A percentile compares a stretch with the other conserved stretches of the same genome.
Evolutionary conservation across 2,113 vertebrate genomes (phyloP).

Genomic region (Micromys minutus): DNA sequence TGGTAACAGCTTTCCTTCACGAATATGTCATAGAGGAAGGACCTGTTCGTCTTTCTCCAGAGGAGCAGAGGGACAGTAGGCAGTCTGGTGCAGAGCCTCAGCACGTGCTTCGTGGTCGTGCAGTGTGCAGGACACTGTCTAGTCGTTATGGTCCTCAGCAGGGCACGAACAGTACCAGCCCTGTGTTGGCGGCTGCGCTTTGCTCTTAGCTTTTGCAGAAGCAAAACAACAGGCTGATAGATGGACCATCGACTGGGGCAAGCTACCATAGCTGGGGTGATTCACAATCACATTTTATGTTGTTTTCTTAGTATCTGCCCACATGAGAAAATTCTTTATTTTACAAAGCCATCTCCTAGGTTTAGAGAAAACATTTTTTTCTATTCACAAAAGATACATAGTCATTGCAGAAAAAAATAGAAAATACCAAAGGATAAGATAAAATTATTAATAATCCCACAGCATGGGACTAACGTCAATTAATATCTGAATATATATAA

Average conservation of each 20-base stretch:
- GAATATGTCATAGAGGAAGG: not conserved
- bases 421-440: slow-evolving; percentile 49
- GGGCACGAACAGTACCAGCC: not conserved
- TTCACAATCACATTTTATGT: not conserved
- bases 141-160: no score
- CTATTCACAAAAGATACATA: not conserved
- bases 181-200: not conserved
- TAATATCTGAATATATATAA: not conserved
- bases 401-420: not conserved
- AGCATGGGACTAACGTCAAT: not conserved
- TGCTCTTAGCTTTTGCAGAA: not conserved
- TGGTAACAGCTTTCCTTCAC: not conserved
- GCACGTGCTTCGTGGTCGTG: rapidly evolving
- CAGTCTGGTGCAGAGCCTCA: not conserved
- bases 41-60: not conserved
- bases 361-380: not conserved
- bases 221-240: not conserved
- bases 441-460: slow-evolving; percentile 8
- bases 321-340: not conserved
- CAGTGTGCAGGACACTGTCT: not conserved
- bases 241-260: not conserved
- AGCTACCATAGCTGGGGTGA: not conserved
- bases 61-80: not conserved
- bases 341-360: not conserved
- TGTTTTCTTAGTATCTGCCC: not conserved